phyloP scores from a whole-genome alignment of 2,888 invertebrate genomes.

The Folsomia manolachei region DNA sequence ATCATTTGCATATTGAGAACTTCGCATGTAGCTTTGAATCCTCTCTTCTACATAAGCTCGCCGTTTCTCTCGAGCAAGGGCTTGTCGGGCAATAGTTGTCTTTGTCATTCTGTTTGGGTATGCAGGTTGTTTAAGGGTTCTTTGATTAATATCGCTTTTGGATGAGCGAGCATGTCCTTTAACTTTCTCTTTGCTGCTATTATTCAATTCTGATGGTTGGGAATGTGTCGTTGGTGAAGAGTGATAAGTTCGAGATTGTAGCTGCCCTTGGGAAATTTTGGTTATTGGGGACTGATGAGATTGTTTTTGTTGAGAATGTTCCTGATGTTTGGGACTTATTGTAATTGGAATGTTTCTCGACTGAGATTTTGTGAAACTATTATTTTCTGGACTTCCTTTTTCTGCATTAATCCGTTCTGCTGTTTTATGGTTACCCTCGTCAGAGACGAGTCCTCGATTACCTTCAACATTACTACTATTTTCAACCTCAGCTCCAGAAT shows the following conservation, averaged over 20 bases:
- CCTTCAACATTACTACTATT: too few relatives aligned
- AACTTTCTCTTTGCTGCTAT: too few relatives aligned
- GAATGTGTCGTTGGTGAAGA: background rate
- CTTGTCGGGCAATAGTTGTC: constrained; percentile 48
- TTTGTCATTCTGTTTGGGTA: constrained; percentile 50
- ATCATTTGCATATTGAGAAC: constrained; percentile 21
- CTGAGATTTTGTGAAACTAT: background rate
- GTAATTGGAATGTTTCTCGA: too few relatives aligned
- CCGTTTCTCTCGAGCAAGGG: constrained; percentile 48
- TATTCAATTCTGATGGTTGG: too few relatives aligned
- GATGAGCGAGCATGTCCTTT: too few relatives aligned
- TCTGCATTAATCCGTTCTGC: background rate
- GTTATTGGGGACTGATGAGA: background rate
- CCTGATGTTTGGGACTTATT: too few relatives aligned
- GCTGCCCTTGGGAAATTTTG: background rate
- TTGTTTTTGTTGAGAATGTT: background rate
- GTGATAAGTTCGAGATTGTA: background rate
- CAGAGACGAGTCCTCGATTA: background rate
- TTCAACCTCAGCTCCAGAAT: too few relatives aligned
- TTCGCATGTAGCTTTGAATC: constrained; percentile 49
- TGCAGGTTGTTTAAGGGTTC: background rate
- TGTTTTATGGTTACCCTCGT: background rate
- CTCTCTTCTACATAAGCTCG: constrained; percentile 49
- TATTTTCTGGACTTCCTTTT: background rate
- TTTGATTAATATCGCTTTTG: too few relatives aligned